Conservation (phyloP, 2,888 invertebrate genomes). For the Mesorhabditis belari region DNA sequence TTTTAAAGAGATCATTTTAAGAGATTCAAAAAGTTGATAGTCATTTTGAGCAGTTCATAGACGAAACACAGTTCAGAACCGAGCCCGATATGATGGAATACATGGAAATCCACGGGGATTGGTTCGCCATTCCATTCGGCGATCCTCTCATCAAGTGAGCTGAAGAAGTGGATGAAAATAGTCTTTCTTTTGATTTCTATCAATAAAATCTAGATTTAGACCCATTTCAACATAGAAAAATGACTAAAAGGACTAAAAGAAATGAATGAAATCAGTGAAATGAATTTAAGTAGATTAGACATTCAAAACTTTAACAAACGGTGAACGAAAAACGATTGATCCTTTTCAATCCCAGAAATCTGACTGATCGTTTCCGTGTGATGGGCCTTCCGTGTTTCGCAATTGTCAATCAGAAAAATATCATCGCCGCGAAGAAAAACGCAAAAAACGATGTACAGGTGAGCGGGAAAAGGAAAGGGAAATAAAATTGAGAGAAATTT, state of each 20-base stretch:
- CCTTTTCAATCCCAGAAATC: too few species aligned
- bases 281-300: too few species aligned
- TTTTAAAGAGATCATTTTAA: neutral
- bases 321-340: too few species aligned
- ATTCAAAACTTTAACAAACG: too few species aligned
- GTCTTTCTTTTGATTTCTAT: too few species aligned
- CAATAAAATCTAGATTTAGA: too few species aligned
- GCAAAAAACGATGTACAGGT: neutral
- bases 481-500: neutral
- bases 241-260: too few species aligned
- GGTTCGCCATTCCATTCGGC: neutral
- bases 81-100: neutral
- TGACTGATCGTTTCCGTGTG: neutral
- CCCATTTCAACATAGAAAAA: too few species aligned
- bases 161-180: too few species aligned
- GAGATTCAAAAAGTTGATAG: too few species aligned
- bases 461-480: neutral
- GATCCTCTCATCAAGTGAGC: neutral
- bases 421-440: neutral
- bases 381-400: neutral
- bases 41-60: too few species aligned
- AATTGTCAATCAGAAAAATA: neutral
- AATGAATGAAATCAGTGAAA: too few species aligned
- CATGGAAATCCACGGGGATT: neutral
- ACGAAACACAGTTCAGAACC: neutral